Percentiles rank a stretch among this genome's conserved stretches.
Conservation (phyloP, 2,113 vertebrate species). For the Centropristis striata region DNA sequence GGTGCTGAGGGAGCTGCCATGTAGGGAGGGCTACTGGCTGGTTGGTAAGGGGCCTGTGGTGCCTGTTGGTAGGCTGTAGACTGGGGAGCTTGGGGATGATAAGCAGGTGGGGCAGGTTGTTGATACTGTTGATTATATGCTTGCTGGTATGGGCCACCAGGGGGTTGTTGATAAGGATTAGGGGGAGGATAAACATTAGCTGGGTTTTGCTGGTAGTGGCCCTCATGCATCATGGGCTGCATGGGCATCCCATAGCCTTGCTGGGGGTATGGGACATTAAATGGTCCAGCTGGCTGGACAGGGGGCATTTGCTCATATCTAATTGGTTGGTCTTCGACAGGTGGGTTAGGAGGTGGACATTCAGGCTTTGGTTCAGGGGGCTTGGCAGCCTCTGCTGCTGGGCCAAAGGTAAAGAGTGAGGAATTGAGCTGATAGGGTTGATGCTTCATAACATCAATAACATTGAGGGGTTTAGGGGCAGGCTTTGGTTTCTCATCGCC, state of each 20-base stretch:
- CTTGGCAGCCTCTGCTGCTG: slow-evolving; percentile 86
- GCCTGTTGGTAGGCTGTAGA: slow-evolving; percentile 76
- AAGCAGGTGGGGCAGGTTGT: slow-evolving; percentile 66
- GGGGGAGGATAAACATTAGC: slow-evolving; percentile 71
- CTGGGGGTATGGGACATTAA: slow-evolving; percentile 78
- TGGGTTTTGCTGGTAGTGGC: slow-evolving; percentile 82
- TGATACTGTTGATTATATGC: slow-evolving; percentile 80
- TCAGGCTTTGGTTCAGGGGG: slow-evolving; percentile 62
- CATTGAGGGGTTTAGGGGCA: slow-evolving; percentile 91
- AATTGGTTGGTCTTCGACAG: slow-evolving; percentile 79
- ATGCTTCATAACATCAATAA: slow-evolving; percentile 98
- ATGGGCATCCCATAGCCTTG: slow-evolving; percentile 85
- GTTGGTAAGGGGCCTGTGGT: slow-evolving; percentile 72
- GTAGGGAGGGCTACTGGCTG: slow-evolving; percentile 78
- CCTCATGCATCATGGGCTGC: slow-evolving; percentile 82
- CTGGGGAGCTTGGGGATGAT: slow-evolving; percentile 73
- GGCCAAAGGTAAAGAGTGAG: slow-evolving; percentile 95
- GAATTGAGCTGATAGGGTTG: slow-evolving; percentile 95
- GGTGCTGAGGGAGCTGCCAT: slow-evolving; percentile 74
- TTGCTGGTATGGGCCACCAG: slow-evolving; percentile 72
- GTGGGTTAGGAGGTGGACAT: slow-evolving; percentile 65
- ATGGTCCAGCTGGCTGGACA: slow-evolving; percentile 81
- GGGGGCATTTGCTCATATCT: slow-evolving; percentile 77
- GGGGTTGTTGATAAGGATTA: slow-evolving; percentile 73
- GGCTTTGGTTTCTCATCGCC: slow-evolving; percentile 86